Evolutionary conservation across 2,113 vertebrate species (phyloP), one percentile per base, ranked within the genome.

Genomic region (Pituophis catenifer): DNA sequence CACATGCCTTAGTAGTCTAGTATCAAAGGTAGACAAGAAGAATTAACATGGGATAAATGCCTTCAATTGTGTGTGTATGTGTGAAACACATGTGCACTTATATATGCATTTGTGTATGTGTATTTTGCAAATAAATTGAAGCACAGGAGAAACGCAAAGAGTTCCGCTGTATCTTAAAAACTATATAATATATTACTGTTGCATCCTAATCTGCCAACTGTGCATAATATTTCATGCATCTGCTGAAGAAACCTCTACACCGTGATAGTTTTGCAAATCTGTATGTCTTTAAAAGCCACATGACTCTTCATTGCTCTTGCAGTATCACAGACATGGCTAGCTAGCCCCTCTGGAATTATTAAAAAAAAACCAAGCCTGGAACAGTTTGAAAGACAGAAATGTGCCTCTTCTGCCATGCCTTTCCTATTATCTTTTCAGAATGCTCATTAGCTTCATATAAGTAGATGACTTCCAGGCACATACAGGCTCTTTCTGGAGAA

Each of bases 341-440:
- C 29, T 54, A 29, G 33, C 33, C 33, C 33, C 70, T 65, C 50
- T 70, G 86, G 58, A 92, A 88, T 92, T 62, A 33, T 62, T 70
- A 53, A 62, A 58, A 38, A 38, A 12, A 21, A 53, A 4, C n/a
- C n/a, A 92, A 29, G 26, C 57, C 53, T 88, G 57, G 59, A 23
- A 44, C 58, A 52, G 11, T 38, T 38, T 92, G 57, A 44, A 88
- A 53, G n/a, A 23, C 91, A 65, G 86, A 88, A 92, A 65, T 26
- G 50, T 92, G 86, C 53, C 91, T 88, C 38, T 38, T 15, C 26
- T 38, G n/a, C 50, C 91, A 92, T 54, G 86, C 38, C 24, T 88
- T 92, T 92, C 88, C 58, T 54, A 65, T 88, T 92, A 92, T 88
- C 44, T 70, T 92, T 92, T 58, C 91, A 70, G 29, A 50, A 88